Base-by-base conservation (phyloP, 2,113 vertebrate genomes). In the Actinemys pallida region DNA sequence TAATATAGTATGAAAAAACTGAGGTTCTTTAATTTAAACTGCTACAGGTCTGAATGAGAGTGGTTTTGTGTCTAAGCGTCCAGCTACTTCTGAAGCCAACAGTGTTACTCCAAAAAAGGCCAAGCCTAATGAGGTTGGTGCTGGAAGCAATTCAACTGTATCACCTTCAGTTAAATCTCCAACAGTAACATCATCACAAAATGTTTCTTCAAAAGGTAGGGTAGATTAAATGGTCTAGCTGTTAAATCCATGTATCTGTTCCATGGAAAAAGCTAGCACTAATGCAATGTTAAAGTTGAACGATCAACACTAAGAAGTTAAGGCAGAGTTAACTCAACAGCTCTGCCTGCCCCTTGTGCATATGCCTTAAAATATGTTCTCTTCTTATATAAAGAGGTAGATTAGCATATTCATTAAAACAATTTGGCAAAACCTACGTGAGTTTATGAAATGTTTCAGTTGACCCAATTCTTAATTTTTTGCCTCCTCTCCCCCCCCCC, bases 21-120 rank as follows among this genome's bases (percentile, higher is more conserved):
- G 14, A 85, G 31, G 12, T 90, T 95, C 57, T 89, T 86, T 27
- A 27, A 62, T 57, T 96, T 94, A 79, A 94, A 95, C 65, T 49
- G 89, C 79, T 90, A 10, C 92, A 97, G 97, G 92, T 92, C 4
- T 82, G 31, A 97, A 72, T 90, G 92, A 97, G 89, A 93, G 80
- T 95, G 78, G 0, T 4, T 97, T 98, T 96, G 75, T 98, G 81
- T 96, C 87, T 90, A 99, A 99, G 96, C 96, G 94, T 86, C 95
- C 86, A 83, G 91, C 97, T 89, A 49, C 94, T 94, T 96, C 94
- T 89, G 98, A 98, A 79, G 96, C 96, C 39, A 92, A 90, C 59
- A 98, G 93, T 92, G 95, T 83, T 83, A 90, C 87, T 79, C 88
- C 91, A 79, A 99, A 99, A 98, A 99, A 98, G 96, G 81, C 96